phyloP scores from a whole-genome alignment of 30 jellyfish, hydroid and myxozoan genomes.

The Haliclystus octoradiatus region DNA sequence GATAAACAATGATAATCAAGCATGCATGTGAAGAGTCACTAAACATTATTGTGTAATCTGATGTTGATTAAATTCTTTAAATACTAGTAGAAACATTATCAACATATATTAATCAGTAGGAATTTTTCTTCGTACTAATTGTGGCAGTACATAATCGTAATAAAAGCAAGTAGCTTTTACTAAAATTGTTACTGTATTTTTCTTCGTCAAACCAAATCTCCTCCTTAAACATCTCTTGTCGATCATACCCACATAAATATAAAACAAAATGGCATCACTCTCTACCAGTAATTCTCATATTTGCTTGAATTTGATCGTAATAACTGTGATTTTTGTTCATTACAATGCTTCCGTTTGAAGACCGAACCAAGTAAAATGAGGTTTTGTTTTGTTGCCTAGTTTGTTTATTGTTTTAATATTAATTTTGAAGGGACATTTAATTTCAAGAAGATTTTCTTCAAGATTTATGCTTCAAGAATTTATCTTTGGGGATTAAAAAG shows the following conservation, averaged over 20 bases:
- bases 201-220: background rate
- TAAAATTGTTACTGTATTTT: too few relatives aligned
- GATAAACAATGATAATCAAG: too few relatives aligned
- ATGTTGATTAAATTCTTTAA: too few relatives aligned
- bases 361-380: background rate
- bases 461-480: too few relatives aligned
- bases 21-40: too few relatives aligned
- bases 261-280: background rate
- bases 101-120: too few relatives aligned
- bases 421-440: background rate
- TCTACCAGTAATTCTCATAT: background rate
- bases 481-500: background rate
- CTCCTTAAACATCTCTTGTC: background rate
- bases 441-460: background rate
- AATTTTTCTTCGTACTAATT: too few relatives aligned
- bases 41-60: too few relatives aligned
- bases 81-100: too few relatives aligned
- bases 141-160: too few relatives aligned
- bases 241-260: background rate
- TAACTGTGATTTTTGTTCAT: background rate
- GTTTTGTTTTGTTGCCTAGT: background rate
- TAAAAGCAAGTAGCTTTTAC: too few relatives aligned
- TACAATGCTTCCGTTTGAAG: background rate
- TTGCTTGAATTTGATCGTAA: background rate
- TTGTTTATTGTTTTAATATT: background rate